A percentile compares a stretch with the other conserved stretches of the same genome.
These are phyloP conservation scores for Hoplostethus atlanticus DNA, from an alignment of 2,797 vertebrate genomes.

Conservation along the genomic window DNA sequence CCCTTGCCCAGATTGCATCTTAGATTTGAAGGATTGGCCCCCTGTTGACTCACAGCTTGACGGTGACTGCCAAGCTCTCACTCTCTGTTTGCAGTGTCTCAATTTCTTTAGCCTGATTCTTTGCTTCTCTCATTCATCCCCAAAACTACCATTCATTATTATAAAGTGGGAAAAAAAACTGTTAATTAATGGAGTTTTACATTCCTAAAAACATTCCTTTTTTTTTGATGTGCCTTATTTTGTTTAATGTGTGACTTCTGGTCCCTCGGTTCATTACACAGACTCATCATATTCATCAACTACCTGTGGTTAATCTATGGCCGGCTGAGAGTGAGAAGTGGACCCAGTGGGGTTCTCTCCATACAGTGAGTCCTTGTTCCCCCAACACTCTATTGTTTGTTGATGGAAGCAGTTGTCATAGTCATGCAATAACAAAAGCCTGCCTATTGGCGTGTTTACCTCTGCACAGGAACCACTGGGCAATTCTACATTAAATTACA, in stretches of 20 bases:
- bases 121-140: constrained; percentile 19
- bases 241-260: constrained; percentile 4
- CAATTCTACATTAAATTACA: constrained; percentile 89
- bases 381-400: constrained; percentile 82
- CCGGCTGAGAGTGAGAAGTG: constrained; percentile 72
- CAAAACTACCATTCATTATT: constrained; percentile 34
- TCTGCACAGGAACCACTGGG: constrained; percentile 85
- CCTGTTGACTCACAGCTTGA: constrained; percentile 84
- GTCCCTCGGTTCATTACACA: neutral
- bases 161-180: neutral
- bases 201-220: neutral
- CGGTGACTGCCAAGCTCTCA: constrained; percentile 68
- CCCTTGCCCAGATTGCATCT: constrained; percentile 80
- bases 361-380: constrained; percentile 76
- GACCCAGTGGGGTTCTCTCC: constrained; percentile 71
- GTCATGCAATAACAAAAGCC: constrained; percentile 86
- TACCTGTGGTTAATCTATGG: constrained; percentile 23
- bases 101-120: constrained; percentile 71
- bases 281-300: constrained; percentile 27
- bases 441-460: constrained; percentile 86
- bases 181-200: no score
- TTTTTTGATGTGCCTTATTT: neutral
- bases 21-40: constrained; percentile 80
- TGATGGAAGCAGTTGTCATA: constrained; percentile 88
- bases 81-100: constrained; percentile 77